phyloP scores from a whole-genome alignment of 2,113 vertebrate genomes.

The Enhydra lutris region DNA sequence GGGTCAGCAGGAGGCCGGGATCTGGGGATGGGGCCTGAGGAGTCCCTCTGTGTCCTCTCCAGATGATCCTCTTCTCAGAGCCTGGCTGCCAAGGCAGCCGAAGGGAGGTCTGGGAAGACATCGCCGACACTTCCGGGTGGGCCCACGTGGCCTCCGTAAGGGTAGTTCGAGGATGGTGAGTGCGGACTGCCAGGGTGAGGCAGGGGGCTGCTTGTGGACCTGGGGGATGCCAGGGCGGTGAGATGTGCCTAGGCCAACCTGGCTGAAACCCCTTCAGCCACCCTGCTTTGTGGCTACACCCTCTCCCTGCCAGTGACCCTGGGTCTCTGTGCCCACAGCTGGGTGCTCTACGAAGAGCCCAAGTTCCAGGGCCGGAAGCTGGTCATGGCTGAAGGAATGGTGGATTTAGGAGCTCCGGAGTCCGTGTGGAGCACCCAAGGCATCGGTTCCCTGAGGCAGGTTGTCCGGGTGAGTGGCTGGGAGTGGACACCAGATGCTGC shows the following conservation, averaged over 20 bases:
- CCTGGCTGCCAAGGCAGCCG: constrained; percentile 86
- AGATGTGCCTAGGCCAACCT: not conserved
- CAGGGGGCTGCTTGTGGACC: not conserved
- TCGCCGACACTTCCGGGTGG: constrained; percentile 87
- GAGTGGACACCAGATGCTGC: not conserved
- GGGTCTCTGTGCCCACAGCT: constrained; percentile 82
- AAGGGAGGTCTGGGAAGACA: constrained; percentile 87
- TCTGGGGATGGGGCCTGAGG: not conserved
- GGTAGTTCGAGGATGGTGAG: constrained; percentile 87
- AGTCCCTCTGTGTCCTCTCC: not conserved
- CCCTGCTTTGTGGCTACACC: not conserved
- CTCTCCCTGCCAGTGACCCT: not conserved
- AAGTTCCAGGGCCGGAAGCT: constrained; percentile 91
- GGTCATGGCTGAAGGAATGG: constrained; percentile 91
- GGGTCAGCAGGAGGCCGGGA: accelerated
- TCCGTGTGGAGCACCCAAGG: constrained; percentile 75
- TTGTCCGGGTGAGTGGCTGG: constrained; percentile 86
- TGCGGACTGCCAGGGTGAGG: not conserved
- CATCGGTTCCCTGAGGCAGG: constrained; percentile 91
- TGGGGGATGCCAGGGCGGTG: not conserved
- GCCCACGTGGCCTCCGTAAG: constrained; percentile 87
- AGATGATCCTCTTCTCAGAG: constrained; percentile 92
- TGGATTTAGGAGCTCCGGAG: constrained; percentile 85
- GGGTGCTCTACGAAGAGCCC: constrained; percentile 94
- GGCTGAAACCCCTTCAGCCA: not conserved